Conservation (phyloP, 2,888 invertebrate species). For the Drosophila fungiperda region DNA sequence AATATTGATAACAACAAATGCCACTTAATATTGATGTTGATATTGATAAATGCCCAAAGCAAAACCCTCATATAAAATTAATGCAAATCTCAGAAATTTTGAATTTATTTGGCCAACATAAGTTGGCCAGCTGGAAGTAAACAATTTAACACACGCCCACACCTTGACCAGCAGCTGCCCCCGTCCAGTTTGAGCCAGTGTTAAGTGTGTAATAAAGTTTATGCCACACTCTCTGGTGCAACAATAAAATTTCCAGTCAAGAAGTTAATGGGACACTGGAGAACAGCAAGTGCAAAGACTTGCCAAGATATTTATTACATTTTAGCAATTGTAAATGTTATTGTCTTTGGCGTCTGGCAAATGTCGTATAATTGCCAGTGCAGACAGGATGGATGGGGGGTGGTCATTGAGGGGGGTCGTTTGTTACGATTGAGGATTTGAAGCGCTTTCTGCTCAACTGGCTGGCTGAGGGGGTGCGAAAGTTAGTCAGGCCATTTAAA, state of each 20-base stretch:
- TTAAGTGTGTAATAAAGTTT: constrained; percentile 70
- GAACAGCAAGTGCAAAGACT: constrained; percentile 23
- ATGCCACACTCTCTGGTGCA: constrained; percentile 56
- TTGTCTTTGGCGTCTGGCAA: constrained; percentile 78
- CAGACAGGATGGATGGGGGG: not conserved
- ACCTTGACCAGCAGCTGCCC: constrained; percentile 21
- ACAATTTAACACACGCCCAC: constrained; percentile 25
- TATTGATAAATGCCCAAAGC: constrained; percentile 13
- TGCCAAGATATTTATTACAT: constrained; percentile 69
- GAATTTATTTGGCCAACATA: constrained; percentile 7
- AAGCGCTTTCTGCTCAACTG: constrained; percentile 22
- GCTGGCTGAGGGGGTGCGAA: constrained; percentile 60
- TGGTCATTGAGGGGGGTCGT: not conserved
- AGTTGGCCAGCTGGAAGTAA: constrained; percentile 5
- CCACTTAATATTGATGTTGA: not conserved
- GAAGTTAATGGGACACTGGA: constrained; percentile 54
- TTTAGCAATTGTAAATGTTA: constrained; percentile 81
- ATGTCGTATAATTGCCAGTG: constrained; percentile 74
- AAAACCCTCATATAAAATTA: not conserved
- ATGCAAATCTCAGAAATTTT: constrained; percentile 6
- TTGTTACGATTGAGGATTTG: constrained; percentile 14
- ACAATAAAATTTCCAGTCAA: constrained; percentile 63
- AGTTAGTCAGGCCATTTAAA: constrained; percentile 75
- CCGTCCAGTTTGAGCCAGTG: constrained; percentile 46
- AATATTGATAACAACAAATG: constrained; percentile 34